phyloP scores from a whole-genome alignment of 2,113 vertebrate genomes.

The Oncorhynchus tshawytscha region DNA sequence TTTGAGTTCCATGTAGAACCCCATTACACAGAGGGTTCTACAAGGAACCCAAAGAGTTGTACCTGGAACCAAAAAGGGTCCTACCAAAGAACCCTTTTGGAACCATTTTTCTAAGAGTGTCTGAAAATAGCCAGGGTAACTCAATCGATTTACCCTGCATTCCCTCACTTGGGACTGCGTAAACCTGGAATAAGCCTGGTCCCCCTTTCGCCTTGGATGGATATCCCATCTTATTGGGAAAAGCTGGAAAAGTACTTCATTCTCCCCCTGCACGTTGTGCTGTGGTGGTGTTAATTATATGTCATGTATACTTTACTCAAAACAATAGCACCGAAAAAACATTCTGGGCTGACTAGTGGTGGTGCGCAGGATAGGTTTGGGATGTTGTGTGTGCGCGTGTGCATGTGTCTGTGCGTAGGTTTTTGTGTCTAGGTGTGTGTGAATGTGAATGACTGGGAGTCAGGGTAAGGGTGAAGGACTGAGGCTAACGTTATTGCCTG shows the following conservation, averaged over 20 bases:
- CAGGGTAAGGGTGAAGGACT: slow-evolving; percentile 27
- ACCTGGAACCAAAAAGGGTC: too few species aligned
- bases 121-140: neutral
- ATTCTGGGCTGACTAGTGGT: slow-evolving; percentile 3
- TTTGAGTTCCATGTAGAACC: too few species aligned
- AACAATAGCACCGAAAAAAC: slow-evolving; percentile 29
- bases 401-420: neutral
- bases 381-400: neutral
- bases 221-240: slow-evolving; percentile 25
- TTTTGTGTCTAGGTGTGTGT: neutral
- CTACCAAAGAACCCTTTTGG: too few species aligned
- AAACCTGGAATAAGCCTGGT: neutral
- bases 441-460: slow-evolving; percentile 14
- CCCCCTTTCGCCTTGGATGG: slow-evolving; percentile 21
- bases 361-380: neutral
- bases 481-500: slow-evolving; percentile 45
- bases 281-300: slow-evolving; percentile 41
- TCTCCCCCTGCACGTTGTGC: neutral
- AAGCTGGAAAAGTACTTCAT: slow-evolving; percentile 53
- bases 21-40: too few species aligned
- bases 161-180: neutral
- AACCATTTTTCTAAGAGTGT: neutral
- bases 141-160: slow-evolving; percentile 1
- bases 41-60: too few species aligned
- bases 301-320: slow-evolving; percentile 34